Base-by-base conservation (phyloP, 2,113 vertebrate genomes). In the Paedocypris sp. region DNA sequence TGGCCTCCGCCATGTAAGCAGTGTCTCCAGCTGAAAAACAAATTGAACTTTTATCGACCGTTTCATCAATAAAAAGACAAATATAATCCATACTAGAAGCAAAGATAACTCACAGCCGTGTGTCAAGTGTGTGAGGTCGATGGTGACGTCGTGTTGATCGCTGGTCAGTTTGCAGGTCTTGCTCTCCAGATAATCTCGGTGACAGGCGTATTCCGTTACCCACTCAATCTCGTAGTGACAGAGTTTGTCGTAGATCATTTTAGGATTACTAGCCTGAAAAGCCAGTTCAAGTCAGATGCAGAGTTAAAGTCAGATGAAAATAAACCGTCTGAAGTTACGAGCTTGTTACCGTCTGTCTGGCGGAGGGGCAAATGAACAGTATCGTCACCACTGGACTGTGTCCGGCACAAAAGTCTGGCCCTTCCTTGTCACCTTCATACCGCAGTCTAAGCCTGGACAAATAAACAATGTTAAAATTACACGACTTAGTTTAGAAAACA, bases 171-270 rank as follows among this genome's bases (percentile, higher is more conserved):
- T 70, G 71, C 95, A 98, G 67, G 0, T 69, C 3, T 68, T 45
- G 15, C 92, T 97, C 73, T 97, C 90, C 77, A 98, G 70, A 50
- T 97, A 98, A 66, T 96, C 94, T 42, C 89, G 80, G 79, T 93
- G 91, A 71, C 95, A 98, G 9, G 93, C 95, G 4, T 93, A 94
- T 39, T 98, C 94, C 0, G 95, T 98, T 70, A 90, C 75, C 95
- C 95, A 98, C 67, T 91, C 88, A 12, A 98, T 66, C 77, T 98
- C 93, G 29, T 88, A 98, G 0, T 90, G 90, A 60, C 95, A 98
- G 73, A 94, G 92, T 3, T 76, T 76, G 45, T 81, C 86, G 1
- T 92, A 89, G 0, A 86, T 92, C 73, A 98, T 86, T 69, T 82
- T 90, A 2, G 93, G 95, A 49, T 80, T 49, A 67, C 85, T 87